Evolutionary conservation across 1,140 invertebrate species (phyloP), one percentile per base, ranked within the genome.

Genomic region (Drosophila bocqueti): DNA sequence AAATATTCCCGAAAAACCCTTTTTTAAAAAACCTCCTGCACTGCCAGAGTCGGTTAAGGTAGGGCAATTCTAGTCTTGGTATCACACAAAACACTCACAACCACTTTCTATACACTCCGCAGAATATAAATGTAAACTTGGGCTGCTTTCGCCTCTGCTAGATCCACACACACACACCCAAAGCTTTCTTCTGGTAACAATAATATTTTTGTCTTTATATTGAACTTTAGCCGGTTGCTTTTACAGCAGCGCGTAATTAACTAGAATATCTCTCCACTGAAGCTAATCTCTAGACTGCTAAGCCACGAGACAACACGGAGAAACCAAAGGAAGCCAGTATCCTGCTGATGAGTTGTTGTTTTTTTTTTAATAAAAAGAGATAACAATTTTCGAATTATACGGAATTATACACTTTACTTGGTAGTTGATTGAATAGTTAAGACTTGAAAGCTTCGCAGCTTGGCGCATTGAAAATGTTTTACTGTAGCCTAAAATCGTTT

Each of bases 111-210:
- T 5, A 68, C 24, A 54, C 47, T 18, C n/a, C n/a, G 46, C 7
- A 45, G 24, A 49, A 24, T 24, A 40, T 11, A 61, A 24, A 57
- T 34, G 54, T 7, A 40, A 57, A 55, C 59, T 42, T 59, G 68
- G 52, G 66, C 83, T 83, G 83, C 83, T 73, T 67, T 78, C 63
- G 83, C 83, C 80, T 87, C 69, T 67, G 76, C 75, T 78, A 68
- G 42, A 79, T 61, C 57, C 68, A 89, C 81, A 79, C 77, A 60
- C 67, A 83, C 76, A 31, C 84, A 79, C 81, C 65, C 63, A 90
- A 91, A 90, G 86, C 85, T 90, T 85, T 90, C 82, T 85, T 85
- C 85, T 90, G 85, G 84, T 89, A 91, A 91, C 89, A 91, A 91
- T 91, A 91, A 91, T 91, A 76, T 64, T 89, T 91, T 81, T 71